These are phyloP conservation scores for Myrmecobius fasciatus DNA, from an alignment of 2,113 vertebrate species.

Conservation along the genomic window DNA sequence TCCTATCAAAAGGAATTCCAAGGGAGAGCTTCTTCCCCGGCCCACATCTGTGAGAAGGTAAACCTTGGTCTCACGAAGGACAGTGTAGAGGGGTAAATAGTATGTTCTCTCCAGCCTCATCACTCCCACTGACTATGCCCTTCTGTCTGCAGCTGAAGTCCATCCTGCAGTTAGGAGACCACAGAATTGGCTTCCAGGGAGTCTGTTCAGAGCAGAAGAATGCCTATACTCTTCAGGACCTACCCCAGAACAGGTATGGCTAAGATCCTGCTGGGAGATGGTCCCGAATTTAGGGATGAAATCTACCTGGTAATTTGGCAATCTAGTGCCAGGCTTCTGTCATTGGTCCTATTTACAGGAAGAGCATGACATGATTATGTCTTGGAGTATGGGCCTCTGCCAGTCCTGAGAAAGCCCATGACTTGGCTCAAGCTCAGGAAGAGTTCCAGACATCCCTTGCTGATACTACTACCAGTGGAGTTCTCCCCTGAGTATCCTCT, in stretches of 20 bases:
- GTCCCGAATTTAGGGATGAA: not conserved
- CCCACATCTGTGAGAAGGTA: slow-evolving; percentile 68
- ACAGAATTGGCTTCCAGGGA: not conserved
- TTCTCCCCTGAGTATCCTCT: not conserved
- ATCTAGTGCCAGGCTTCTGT: not conserved
- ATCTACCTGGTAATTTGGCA: not conserved
- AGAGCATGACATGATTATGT: not conserved
- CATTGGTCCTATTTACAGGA: rapidly evolving
- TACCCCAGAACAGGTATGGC: slow-evolving; percentile 60
- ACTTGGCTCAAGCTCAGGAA: not conserved
- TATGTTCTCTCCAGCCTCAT: not conserved
- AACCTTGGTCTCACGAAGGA: not conserved
- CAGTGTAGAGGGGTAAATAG: too few species aligned
- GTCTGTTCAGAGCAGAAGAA: slow-evolving; percentile 50
- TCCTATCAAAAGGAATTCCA: slow-evolving; percentile 69
- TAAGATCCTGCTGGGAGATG: not conserved
- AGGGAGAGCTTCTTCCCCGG: slow-evolving; percentile 32
- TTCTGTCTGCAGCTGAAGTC: slow-evolving; percentile 50
- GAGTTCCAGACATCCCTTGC: not conserved
- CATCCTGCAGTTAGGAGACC: slow-evolving; percentile 49
- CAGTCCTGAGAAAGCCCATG: not conserved
- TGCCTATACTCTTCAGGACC: slow-evolving; percentile 9
- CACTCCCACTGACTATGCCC: not conserved
- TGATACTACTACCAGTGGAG: not conserved
- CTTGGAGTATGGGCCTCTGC: too few species aligned